phyloP scores from a whole-genome alignment of 2,888 invertebrate genomes.

The Adineta ricciae region DNA sequence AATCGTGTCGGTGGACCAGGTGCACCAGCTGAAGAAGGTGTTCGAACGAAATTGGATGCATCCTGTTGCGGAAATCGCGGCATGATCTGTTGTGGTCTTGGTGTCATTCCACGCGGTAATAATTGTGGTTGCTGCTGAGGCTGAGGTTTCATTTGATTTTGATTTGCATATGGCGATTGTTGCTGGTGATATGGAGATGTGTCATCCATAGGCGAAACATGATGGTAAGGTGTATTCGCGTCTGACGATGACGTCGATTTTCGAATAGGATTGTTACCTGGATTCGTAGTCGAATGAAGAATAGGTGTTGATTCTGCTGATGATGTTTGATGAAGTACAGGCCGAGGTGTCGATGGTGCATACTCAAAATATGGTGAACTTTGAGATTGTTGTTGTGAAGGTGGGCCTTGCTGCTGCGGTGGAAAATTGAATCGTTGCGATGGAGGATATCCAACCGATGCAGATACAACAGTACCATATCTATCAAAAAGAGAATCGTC shows the following conservation, averaged over 20 bases:
- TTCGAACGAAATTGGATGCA: background rate
- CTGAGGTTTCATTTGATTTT: background rate
- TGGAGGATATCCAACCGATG: background rate
- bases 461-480: background rate
- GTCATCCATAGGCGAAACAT: background rate
- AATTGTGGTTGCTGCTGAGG: background rate
- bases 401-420: background rate
- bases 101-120: conserved; percentile 2
- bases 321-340: background rate
- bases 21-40: background rate
- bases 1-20: background rate
- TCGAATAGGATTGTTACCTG: background rate
- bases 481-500: background rate
- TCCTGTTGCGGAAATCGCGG: background rate
- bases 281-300: background rate
- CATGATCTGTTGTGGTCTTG: background rate
- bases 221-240: background rate
- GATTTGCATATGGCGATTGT: background rate
- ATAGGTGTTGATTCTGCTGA: background rate
- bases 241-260: background rate
- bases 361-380: background rate
- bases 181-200: conserved; percentile 8
- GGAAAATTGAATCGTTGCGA: background rate
- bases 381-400: background rate
- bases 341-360: background rate